Evolutionary conservation across 2,888 invertebrate genomes (phyloP).

Genomic region (Vesta saturnalis): DNA sequence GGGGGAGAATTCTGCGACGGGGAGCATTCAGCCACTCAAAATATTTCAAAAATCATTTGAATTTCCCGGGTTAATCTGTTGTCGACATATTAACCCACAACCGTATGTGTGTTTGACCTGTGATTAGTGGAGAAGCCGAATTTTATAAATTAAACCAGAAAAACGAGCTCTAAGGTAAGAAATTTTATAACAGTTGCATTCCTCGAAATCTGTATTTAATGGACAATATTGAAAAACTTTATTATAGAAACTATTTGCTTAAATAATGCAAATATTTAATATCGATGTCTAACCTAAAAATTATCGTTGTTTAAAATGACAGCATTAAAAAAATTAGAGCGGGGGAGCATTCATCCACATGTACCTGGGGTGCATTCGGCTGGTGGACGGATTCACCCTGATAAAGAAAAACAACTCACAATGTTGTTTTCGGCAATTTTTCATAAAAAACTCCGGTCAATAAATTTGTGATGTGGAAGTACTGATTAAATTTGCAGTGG

Average conservation of each 20-base stretch:
- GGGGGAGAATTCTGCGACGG: constrained; percentile 11
- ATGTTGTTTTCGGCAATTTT: neutral
- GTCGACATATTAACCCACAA: neutral
- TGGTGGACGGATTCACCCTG: too few species aligned
- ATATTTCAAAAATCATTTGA: neutral
- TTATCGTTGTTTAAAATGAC: too few species aligned
- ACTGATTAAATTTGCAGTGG: too few species aligned
- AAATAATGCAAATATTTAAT: neutral
- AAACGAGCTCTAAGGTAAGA: neutral
- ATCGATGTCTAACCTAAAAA: neutral
- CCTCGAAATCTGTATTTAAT: too few species aligned
- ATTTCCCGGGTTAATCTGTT: neutral
- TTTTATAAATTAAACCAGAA: too few species aligned
- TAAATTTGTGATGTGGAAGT: too few species aligned
- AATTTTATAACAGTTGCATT: neutral
- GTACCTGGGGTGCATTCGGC: too few species aligned
- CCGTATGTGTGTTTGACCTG: neutral
- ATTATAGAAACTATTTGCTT: too few species aligned
- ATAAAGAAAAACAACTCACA: too few species aligned
- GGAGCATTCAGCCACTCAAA: constrained; percentile 7
- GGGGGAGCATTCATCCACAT: too few species aligned
- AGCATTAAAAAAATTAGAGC: too few species aligned
- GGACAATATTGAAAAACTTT: too few species aligned
- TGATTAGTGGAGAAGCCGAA: neutral
- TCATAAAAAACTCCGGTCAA: neutral